Evolutionary conservation across 2,797 vertebrate species (phyloP).

Genomic region (Poliocrania exsul): DNA sequence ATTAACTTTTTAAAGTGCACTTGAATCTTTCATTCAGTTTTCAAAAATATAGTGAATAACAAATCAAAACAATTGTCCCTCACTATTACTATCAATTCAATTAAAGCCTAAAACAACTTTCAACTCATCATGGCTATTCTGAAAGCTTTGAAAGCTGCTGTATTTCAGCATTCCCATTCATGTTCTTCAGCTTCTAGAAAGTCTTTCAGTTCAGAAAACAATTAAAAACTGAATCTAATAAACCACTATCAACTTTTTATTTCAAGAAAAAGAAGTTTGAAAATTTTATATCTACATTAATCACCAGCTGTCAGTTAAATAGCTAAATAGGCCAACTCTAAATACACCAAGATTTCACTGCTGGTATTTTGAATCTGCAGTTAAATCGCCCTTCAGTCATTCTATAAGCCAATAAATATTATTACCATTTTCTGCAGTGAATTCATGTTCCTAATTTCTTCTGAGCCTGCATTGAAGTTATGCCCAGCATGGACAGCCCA

Average conservation of each 20-base stretch:
- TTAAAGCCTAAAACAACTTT: slow-evolving; percentile 6
- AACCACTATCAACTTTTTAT: neutral
- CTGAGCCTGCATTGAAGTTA: neutral
- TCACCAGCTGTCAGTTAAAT: neutral
- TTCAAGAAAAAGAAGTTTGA: neutral
- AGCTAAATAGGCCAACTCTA: neutral
- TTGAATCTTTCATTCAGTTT: neutral
- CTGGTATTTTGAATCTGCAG: neutral
- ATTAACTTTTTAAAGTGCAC: neutral
- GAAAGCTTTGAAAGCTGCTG: slow-evolving; percentile 24
- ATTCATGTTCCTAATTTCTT: neutral
- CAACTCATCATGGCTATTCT: slow-evolving; percentile 16
- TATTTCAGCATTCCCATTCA: slow-evolving; percentile 27
- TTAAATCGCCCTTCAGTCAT: neutral
- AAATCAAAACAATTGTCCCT: slow-evolving; percentile 40
- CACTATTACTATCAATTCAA: slow-evolving; percentile 43
- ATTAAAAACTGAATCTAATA: neutral
- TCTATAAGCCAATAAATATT: neutral
- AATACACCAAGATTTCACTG: neutral
- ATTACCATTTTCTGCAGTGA: neutral
- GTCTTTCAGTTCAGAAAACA: neutral
- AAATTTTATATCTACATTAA: neutral
- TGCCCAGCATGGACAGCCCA: neutral
- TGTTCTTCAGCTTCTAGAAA: neutral
- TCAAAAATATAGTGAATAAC: slow-evolving; percentile 26